Evolutionary conservation across 2,888 invertebrate genomes (phyloP).

Genomic region (Microctonus aethiopoides): DNA sequence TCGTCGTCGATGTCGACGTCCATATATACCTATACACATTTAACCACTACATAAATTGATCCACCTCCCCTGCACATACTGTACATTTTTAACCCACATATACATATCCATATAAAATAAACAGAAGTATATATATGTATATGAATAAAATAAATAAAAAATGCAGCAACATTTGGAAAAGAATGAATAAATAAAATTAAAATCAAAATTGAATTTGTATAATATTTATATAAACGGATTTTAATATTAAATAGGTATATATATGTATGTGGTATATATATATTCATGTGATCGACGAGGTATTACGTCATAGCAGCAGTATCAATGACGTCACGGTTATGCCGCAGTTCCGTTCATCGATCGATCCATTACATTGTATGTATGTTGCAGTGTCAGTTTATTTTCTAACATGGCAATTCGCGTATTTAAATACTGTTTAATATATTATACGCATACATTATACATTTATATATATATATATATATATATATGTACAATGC

Average conservation of each 20-base stretch:
- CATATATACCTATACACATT: constrained; percentile 4
- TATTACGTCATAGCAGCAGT: constrained; percentile 62
- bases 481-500: too few relatives aligned
- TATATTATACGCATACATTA: too few relatives aligned
- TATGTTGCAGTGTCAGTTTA: neutral
- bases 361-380: constrained; percentile 41
- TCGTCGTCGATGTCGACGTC: constrained; percentile 59
- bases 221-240: too few relatives aligned
- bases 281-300: constrained; percentile 22
- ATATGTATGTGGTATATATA: neutral
- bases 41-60: constrained; percentile 60
- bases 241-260: neutral
- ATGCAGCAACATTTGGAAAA: too few relatives aligned
- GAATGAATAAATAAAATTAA: too few relatives aligned
- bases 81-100: neutral
- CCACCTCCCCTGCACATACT: constrained; percentile 43
- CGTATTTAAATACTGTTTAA: neutral
- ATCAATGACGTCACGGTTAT: constrained; percentile 62
- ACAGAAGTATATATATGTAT: too few relatives aligned
- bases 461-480: neutral
- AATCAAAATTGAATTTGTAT: too few relatives aligned
- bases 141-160: too few relatives aligned
- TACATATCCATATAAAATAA: neutral
- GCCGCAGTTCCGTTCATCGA: constrained; percentile 66
- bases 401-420: neutral